Conservation (phyloP, 2,113 vertebrate species). For the Chionis minor region DNA sequence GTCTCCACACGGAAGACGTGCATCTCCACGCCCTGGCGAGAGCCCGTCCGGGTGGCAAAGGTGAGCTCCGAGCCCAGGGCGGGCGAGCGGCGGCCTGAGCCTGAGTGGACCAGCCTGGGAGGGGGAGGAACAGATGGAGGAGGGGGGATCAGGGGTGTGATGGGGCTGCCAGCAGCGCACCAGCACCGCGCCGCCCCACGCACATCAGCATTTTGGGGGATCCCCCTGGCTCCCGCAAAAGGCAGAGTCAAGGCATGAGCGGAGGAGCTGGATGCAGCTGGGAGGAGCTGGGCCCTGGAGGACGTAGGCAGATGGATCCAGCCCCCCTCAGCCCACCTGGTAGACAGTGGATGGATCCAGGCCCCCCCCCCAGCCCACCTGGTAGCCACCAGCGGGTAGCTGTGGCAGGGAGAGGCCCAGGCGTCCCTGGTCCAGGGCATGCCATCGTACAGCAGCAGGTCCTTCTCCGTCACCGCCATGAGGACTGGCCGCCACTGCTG, state of each 20-base stretch:
- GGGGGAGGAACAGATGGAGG: not conserved
- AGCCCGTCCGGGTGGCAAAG: slow-evolving; percentile 91
- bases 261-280: rapidly evolving
- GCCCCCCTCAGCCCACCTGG: slow-evolving; percentile 77
- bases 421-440: slow-evolving; percentile 92
- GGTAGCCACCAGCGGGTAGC: slow-evolving; percentile 91
- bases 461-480: slow-evolving; percentile 93
- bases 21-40: slow-evolving; percentile 90
- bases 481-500: slow-evolving; percentile 88
- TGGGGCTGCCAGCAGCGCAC: rapidly evolving
- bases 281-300: rapidly evolving
- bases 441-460: slow-evolving; percentile 89
- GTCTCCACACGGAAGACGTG: slow-evolving; percentile 93
- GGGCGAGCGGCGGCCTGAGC: slow-evolving; percentile 83
- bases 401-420: slow-evolving; percentile 89
- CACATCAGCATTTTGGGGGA: rapidly evolving
- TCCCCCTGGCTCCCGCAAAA: rapidly evolving
- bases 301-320: too few species aligned
- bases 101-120: slow-evolving; percentile 89
- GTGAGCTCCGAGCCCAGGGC: slow-evolving; percentile 86
- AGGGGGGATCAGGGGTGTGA: rapidly evolving
- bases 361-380: slow-evolving; percentile 72
- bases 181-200: rapidly evolving
- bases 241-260: not conserved
- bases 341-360: too few species aligned